Conservation (phyloP, 30 jellyfish, hydroid and myxozoan species). For the Sanderia malayensis region DNA sequence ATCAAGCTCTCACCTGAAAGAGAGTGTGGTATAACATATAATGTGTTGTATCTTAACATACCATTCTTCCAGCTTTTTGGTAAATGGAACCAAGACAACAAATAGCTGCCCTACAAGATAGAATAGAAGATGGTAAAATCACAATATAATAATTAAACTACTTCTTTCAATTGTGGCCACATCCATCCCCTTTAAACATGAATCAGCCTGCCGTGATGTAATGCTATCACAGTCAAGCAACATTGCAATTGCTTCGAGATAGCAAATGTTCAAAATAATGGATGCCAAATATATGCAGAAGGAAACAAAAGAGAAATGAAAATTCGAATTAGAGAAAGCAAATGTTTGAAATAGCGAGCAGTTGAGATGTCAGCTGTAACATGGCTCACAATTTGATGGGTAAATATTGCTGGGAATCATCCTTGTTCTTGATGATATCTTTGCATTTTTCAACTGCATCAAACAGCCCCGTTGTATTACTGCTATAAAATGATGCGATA, state of each 20-base stretch:
- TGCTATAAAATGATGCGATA: slow-evolving; percentile 62
- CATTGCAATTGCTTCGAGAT: too few relatives aligned
- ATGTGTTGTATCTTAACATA: too few relatives aligned
- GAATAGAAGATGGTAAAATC: not conserved
- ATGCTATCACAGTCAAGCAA: too few relatives aligned
- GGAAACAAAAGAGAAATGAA: not conserved
- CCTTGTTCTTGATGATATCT: slow-evolving; percentile 80
- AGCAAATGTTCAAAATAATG: too few relatives aligned
- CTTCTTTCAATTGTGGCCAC: too few relatives aligned
- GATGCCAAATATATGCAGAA: too few relatives aligned
- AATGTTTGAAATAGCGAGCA: too few relatives aligned
- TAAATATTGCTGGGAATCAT: slow-evolving; percentile 66
- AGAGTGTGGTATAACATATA: too few relatives aligned
- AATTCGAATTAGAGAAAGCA: not conserved
- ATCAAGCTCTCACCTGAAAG: too few relatives aligned
- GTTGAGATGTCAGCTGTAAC: not conserved
- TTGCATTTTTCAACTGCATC: slow-evolving; percentile 70
- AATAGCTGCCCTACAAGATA: slow-evolving; percentile 72
- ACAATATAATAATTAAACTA: too few relatives aligned
- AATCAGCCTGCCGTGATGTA: too few relatives aligned
- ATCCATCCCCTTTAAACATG: too few relatives aligned
- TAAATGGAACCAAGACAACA: slow-evolving; percentile 82
- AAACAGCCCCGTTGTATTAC: slow-evolving; percentile 79
- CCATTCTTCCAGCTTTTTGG: slow-evolving; percentile 82
- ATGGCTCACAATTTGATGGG: slow-evolving; percentile 76